Conservation (phyloP, 2,113 vertebrate genomes). For the Indicator maculatus region DNA sequence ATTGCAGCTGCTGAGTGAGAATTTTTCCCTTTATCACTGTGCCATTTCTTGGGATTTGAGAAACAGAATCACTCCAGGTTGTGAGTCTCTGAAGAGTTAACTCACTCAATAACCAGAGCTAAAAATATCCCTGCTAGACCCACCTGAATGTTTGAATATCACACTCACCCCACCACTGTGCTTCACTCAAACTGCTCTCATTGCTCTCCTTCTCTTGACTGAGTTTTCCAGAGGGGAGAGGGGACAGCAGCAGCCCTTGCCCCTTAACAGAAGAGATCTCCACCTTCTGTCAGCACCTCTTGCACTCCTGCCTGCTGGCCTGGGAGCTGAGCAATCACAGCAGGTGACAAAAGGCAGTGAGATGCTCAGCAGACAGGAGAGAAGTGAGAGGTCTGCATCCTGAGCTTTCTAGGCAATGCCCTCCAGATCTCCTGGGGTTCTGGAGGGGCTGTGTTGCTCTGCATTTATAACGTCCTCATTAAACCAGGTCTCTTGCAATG, state of each 20-base stretch:
- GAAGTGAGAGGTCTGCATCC: neutral
- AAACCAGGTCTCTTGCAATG: neutral
- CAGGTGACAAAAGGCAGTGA: neutral
- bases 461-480: neutral
- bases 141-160: neutral
- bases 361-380: neutral
- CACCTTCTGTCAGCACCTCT: neutral
- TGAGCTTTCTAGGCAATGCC: neutral
- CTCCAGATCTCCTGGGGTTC: neutral
- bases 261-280: neutral
- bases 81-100: neutral
- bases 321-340: neutral
- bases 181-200: neutral
- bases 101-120: neutral
- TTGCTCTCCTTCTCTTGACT: neutral
- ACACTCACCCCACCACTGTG: neutral
- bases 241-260: neutral
- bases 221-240: neutral
- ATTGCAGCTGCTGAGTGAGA: neutral
- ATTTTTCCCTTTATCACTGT: neutral
- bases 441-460: neutral
- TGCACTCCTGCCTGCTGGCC: fast-evolving
- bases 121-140: neutral
- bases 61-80: neutral
- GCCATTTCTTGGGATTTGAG: neutral